Evolutionary conservation across 2,797 vertebrate genomes (phyloP), one percentile per base, ranked within the genome.

Genomic region (Dermochelys coriacea): DNA sequence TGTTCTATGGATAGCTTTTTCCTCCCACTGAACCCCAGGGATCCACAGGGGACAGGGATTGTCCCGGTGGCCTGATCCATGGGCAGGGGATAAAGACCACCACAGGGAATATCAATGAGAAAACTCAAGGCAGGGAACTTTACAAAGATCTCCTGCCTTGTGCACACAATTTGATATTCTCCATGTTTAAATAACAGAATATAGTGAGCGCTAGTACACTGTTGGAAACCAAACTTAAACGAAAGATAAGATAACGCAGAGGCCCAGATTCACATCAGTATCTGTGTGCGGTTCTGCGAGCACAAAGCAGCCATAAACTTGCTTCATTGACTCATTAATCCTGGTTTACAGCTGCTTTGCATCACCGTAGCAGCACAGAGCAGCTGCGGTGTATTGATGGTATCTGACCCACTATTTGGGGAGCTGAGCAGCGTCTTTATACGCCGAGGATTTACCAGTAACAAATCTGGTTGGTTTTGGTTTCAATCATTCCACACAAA

Each of bases 81-180:
- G 64, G 31, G 41, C 8, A 3, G 88, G 37, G 2, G 12, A 12
- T 89, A 89, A 84, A 29, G 49, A 80, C 52, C 61, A 85, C 68
- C 64, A 78, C 61, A 86, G 82, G 61, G 95, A 96, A 80, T 94
- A 45, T 80, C 88, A 89, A 84, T 92, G 64, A 64, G 93, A 86
- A 93, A 83, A 12, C 52, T 80, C 41, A 50, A 80, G 89, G 89
- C 93, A 85, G 34, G 83, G 71, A 93, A 89, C 45, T 74, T 93
- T 80, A 82, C 86, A 88, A 96, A 93, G 55, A 61, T 91, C 92
- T 92, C 84, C 90, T 93, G 88, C 84, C 41, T 37, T 75, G 8
- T 89, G 10, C 91, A 41, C 47, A 51, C 85, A 82, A 80, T 7
- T 12, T 2, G 0, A 12, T 80, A 81, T 95, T 6, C 68, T 93